These are phyloP conservation scores for Parnassius orleans DNA, from an alignment of 2,888 invertebrate species.

Conservation along the genomic window DNA sequence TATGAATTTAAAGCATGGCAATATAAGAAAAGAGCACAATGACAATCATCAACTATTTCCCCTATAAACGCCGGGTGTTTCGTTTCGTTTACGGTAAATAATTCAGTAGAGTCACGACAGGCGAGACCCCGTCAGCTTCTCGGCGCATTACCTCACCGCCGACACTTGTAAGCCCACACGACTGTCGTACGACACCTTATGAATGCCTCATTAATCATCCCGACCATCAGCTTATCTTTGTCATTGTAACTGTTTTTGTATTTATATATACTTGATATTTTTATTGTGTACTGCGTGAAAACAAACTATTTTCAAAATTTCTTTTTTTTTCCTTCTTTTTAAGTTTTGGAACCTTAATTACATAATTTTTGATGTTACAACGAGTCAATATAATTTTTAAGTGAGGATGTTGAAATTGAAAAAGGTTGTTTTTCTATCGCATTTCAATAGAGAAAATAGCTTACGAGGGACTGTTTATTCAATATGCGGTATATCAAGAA, in stretches of 20 bases:
- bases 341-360: no score
- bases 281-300: slow-evolving; percentile 2
- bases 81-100: slow-evolving; percentile 32
- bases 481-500: no score
- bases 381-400: no score
- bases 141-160: slow-evolving; percentile 64
- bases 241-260: slow-evolving; percentile 5
- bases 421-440: no score
- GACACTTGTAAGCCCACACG: slow-evolving; percentile 68
- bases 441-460: no score
- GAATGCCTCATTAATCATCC: slow-evolving; percentile 74
- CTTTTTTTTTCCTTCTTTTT: no score
- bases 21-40: background rate
- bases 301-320: no score
- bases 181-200: slow-evolving; percentile 60
- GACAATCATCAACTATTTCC: background rate
- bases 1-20: background rate
- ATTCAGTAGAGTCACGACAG: slow-evolving; percentile 38
- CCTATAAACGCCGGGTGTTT: background rate
- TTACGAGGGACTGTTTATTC: no score
- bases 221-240: slow-evolving; percentile 32
- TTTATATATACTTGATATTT: slow-evolving; percentile 5
- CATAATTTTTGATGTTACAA: no score
- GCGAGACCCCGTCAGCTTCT: slow-evolving; percentile 42
- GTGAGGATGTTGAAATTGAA: no score